phyloP scores from a whole-genome alignment of 2,113 vertebrate species.

The Barbus barbus region DNA sequence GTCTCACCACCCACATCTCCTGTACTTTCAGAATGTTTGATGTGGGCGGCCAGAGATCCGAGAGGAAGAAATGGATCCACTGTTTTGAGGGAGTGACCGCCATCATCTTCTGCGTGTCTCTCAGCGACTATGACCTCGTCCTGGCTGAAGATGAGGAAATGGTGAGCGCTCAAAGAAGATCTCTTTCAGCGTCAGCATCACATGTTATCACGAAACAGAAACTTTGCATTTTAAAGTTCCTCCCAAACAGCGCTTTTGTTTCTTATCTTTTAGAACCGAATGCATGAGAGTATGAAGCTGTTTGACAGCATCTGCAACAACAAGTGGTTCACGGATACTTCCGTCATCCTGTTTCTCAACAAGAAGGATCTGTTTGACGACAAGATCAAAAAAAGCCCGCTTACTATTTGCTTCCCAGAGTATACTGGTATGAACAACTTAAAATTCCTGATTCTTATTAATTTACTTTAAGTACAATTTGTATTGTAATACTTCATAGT shows the following conservation, averaged over 20 bases:
- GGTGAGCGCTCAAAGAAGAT: conserved; percentile 72
- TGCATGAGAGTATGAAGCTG: conserved; percentile 99
- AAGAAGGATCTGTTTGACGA: conserved; percentile 99
- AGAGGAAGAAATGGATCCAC: conserved; percentile 70
- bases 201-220: neutral
- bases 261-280: conserved; percentile 84
- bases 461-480: neutral
- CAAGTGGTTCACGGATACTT: conserved; percentile 99
- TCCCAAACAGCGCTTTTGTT: neutral
- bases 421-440: conserved; percentile 83
- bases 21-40: conserved; percentile 91
- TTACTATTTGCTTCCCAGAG: conserved; percentile 97
- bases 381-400: conserved; percentile 95
- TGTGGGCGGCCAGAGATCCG: conserved; percentile 96
- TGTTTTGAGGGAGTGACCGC: conserved; percentile 99
- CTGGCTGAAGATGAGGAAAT: conserved; percentile 98
- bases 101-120: conserved; percentile 97
- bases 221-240: neutral
- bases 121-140: conserved; percentile 97
- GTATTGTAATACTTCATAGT: neutral
- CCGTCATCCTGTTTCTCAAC: conserved; percentile 98
- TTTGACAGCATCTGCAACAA: conserved; percentile 99
- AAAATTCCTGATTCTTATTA: neutral
- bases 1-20: conserved; percentile 21
- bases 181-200: neutral